Evolutionary conservation across 1,140 invertebrate species (phyloP).

Genomic region (Musca vetustissima): DNA sequence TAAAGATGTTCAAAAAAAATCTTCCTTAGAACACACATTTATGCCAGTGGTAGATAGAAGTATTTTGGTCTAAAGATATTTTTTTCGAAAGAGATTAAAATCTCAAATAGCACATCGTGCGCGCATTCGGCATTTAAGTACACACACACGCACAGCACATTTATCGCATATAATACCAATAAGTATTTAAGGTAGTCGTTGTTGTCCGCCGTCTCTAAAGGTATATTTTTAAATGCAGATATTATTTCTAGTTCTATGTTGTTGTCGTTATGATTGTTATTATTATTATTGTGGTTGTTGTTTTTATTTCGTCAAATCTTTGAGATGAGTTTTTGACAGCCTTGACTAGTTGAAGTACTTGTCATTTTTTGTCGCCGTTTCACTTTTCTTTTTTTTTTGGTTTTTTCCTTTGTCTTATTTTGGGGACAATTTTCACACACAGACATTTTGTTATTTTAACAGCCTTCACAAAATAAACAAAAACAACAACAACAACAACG

Average conservation of each 20-base stretch:
- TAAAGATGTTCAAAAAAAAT: no score
- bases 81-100: neutral
- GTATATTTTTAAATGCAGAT: constrained; percentile 13
- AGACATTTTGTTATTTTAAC: constrained; percentile 6
- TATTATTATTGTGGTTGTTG: no score
- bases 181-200: neutral
- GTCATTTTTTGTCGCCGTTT: constrained; percentile 16
- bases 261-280: no score
- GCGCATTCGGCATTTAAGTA: no score
- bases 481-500: neutral
- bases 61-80: no score
- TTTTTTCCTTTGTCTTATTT: neutral
- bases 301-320: neutral
- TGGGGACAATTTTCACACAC: neutral
- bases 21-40: no score
- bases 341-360: constrained; percentile 19
- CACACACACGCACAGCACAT: no score
- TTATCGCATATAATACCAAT: no score
- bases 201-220: neutral
- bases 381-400: neutral
- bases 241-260: constrained; percentile 10
- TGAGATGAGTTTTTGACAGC: constrained; percentile 14
- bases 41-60: neutral
- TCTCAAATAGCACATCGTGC: no score
- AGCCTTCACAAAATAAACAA: constrained; percentile 14